A percentile compares a stretch with the other conserved stretches of the same genome.
phyloP scores from a whole-genome alignment of 1,140 invertebrate genomes.

The Dreissena rostriformis region DNA sequence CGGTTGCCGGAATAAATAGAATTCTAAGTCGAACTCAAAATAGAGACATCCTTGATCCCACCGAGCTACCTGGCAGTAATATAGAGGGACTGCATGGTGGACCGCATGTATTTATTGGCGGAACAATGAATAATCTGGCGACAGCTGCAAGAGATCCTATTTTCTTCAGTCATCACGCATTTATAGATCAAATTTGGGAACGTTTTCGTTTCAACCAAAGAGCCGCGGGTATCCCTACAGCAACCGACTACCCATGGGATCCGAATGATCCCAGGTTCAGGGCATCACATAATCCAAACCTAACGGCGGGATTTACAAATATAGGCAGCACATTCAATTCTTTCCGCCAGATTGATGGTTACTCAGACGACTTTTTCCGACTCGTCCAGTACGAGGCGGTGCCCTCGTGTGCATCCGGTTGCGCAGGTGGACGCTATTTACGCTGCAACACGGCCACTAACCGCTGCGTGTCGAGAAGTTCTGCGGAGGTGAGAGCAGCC shows the following conservation, averaged over 20 bases:
- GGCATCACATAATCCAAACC: constrained; percentile 48
- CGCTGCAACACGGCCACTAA: constrained; percentile 51
- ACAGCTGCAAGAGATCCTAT: constrained; percentile 79
- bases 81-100: constrained; percentile 74
- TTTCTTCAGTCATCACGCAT: constrained; percentile 81
- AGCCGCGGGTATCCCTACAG: constrained; percentile 54
- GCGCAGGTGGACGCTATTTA: constrained; percentile 63
- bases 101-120: constrained; percentile 74
- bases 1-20: constrained; percentile 54
- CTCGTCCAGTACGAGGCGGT: constrained; percentile 63
- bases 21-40: constrained; percentile 41
- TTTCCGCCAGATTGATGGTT: constrained; percentile 60
- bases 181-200: constrained; percentile 79
- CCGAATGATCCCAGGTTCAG: constrained; percentile 37
- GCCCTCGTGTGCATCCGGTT: constrained; percentile 69
- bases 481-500: constrained; percentile 15
- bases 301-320: constrained; percentile 58
- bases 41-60: constrained; percentile 49
- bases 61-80: constrained; percentile 56
- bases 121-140: constrained; percentile 69
- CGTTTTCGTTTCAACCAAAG: constrained; percentile 70
- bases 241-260: constrained; percentile 61
- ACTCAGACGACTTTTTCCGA: constrained; percentile 57
- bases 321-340: constrained; percentile 31
- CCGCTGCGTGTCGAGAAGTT: constrained; percentile 50